Percentiles rank a stretch among this genome's conserved stretches.
Conservation (phyloP, 2,113 vertebrate genomes). For the Mugil cephalus region DNA sequence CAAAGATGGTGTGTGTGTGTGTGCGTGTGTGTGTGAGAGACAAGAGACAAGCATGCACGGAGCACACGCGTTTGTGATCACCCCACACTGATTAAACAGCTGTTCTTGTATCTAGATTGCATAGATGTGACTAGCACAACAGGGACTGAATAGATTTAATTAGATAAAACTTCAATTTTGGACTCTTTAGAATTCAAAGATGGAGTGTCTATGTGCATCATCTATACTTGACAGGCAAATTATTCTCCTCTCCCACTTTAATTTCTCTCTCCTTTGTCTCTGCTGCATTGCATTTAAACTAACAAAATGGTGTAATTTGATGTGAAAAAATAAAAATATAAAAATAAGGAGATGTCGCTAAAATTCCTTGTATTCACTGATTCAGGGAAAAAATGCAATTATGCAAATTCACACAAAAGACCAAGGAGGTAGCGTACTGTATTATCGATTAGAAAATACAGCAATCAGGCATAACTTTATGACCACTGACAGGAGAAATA, state of each 20-base stretch:
- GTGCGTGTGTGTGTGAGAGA: constrained; percentile 3
- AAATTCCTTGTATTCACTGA: background rate
- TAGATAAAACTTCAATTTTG: constrained; percentile 54
- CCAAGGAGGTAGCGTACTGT: too few species aligned
- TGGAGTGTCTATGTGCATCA: constrained; percentile 11
- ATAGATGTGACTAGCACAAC: constrained; percentile 44
- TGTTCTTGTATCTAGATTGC: constrained; percentile 52
- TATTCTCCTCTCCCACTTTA: constrained; percentile 1
- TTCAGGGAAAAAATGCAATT: background rate
- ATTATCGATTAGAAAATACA: too few species aligned
- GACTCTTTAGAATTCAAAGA: constrained; percentile 37
- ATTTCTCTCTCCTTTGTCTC: background rate
- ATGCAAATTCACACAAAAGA: too few species aligned
- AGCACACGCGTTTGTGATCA: background rate
- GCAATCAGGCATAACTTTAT: too few species aligned
- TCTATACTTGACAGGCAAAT: constrained; percentile 27
- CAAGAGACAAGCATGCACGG: constrained; percentile 30
- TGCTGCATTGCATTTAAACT: background rate
- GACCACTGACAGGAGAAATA: too few species aligned
- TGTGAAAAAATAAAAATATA: background rate
- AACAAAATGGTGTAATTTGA: background rate
- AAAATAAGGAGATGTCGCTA: background rate
- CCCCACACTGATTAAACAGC: constrained; percentile 65
- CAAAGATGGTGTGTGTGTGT: constrained; percentile 43
- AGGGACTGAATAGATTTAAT: constrained; percentile 63